Percentiles rank a stretch among this genome's conserved stretches.
These are phyloP conservation scores for Axis porcinus DNA, from an alignment of 2,113 vertebrate genomes.

Conservation along the genomic window DNA sequence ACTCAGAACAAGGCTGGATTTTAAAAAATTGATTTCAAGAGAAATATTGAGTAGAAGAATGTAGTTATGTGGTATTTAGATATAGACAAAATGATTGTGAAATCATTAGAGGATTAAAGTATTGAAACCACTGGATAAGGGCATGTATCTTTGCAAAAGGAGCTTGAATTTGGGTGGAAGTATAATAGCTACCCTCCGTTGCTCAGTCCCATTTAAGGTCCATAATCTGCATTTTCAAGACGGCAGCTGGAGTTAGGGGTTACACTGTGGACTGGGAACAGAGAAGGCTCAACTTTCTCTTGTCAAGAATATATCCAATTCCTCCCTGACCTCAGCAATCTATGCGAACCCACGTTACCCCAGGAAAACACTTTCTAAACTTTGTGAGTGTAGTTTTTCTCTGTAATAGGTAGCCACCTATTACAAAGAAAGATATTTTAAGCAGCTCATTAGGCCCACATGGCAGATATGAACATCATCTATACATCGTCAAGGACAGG, in stretches of 20 bases:
- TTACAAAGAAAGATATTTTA: background rate
- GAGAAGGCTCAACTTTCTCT: background rate
- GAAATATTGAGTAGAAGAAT: background rate
- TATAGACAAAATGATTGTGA: background rate
- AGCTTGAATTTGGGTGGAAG: background rate
- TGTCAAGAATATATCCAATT: background rate
- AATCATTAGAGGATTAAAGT: background rate
- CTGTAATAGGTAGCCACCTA: background rate
- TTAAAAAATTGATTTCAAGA: background rate
- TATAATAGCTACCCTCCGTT: background rate
- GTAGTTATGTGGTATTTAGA: background rate
- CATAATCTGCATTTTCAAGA: background rate
- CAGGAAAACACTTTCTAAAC: background rate
- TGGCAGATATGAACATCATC: constrained; percentile 1
- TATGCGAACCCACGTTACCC: background rate
- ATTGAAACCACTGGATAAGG: background rate
- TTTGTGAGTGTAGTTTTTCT: background rate
- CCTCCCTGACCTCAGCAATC: background rate
- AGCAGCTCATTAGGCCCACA: background rate
- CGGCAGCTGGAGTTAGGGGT: background rate
- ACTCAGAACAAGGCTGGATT: background rate
- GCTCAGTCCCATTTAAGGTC: background rate
- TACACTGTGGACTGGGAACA: background rate
- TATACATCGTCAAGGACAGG: background rate
- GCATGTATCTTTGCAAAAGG: background rate